Evolutionary conservation across 2,797 vertebrate genomes (phyloP).

Genomic region (Rhinella marina): DNA sequence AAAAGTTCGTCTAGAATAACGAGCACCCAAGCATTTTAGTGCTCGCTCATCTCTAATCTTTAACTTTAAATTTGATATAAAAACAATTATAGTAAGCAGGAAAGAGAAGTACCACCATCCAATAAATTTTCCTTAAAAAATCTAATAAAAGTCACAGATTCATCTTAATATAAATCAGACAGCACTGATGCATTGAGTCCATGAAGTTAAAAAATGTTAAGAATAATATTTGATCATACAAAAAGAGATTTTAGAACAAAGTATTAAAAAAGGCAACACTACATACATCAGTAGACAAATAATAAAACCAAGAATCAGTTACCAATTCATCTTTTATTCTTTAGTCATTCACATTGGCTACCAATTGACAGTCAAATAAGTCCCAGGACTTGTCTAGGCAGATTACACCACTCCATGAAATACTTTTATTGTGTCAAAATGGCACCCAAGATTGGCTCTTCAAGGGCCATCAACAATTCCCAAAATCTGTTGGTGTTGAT

Average conservation of each 20-base stretch:
- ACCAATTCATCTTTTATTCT: background rate
- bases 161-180: background rate
- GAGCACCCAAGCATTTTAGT: too few species aligned
- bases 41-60: too few species aligned
- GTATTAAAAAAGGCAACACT: background rate
- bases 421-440: background rate
- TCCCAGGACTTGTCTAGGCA: background rate
- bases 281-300: background rate
- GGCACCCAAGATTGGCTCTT: slow-evolving; percentile 19
- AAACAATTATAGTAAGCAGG: background rate
- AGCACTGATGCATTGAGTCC: background rate
- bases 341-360: background rate
- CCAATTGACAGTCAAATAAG: background rate
- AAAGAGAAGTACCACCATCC: background rate
- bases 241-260: background rate
- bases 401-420: background rate
- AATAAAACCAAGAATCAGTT: background rate
- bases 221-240: background rate
- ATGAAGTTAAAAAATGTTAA: background rate
- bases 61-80: too few species aligned
- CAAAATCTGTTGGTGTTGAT: background rate
- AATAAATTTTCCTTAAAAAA: background rate
- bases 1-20: too few species aligned
- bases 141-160: background rate
- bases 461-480: background rate